phyloP scores from a whole-genome alignment of 2,797 vertebrate genomes.

The Girardinus metallicus region DNA sequence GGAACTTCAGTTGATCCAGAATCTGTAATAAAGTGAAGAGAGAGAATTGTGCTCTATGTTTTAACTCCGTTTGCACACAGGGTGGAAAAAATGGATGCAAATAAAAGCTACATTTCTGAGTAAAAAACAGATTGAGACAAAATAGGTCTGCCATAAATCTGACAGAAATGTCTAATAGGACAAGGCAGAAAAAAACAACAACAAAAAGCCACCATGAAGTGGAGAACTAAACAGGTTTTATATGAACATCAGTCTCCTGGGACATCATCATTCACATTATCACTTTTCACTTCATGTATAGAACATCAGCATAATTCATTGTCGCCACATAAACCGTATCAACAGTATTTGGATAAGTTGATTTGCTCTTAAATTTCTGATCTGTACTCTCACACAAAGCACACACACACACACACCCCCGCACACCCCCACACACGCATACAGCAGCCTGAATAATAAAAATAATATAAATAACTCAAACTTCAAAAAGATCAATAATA shows the following conservation, averaged over 20 bases:
- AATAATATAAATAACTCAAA: conserved; percentile 4
- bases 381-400: background rate
- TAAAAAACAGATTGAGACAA: background rate
- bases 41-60: background rate
- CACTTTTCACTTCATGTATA: conserved; percentile 3
- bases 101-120: background rate
- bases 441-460: conserved; percentile 1
- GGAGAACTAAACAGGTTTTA: conserved; percentile 11
- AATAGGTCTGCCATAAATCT: background rate
- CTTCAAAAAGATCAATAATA: background rate
- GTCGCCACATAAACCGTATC: conserved; percentile 1
- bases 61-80: background rate
- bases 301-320: background rate
- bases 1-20: background rate
- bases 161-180: conserved; percentile 4
- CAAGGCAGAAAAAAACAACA: conserved; percentile 11
- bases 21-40: background rate
- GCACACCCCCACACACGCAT: background rate
- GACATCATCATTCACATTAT: conserved; percentile 72
- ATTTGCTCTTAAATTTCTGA: background rate
- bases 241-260: conserved; percentile 72
- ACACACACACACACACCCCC: background rate
- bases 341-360: background rate
- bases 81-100: background rate
- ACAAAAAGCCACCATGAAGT: conserved; percentile 4